phyloP scores from a whole-genome alignment of 1,140 invertebrate genomes.

The Drosophila triauraria region DNA sequence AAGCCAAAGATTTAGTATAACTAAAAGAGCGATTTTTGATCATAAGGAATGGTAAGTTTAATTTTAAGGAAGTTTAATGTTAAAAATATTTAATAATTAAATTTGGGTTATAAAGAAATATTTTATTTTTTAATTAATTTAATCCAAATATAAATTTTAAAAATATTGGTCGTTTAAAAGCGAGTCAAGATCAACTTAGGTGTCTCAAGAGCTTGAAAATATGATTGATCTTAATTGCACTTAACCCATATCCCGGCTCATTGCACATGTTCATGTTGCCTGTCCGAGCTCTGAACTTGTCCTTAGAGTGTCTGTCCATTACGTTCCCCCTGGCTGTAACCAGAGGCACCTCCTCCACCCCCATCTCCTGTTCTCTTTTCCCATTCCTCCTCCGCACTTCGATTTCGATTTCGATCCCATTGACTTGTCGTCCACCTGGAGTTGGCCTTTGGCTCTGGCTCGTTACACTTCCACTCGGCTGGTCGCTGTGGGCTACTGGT shows the following conservation, averaged over 20 bases:
- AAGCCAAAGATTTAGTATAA: not conserved
- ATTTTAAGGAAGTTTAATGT: too few relatives aligned
- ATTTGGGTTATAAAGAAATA: too few relatives aligned
- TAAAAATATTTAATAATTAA: too few relatives aligned
- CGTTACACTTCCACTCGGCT: slow-evolving; percentile 72
- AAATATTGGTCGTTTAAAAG: not conserved
- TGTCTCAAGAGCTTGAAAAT: not conserved
- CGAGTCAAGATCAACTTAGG: not conserved
- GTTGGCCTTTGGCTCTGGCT: slow-evolving; percentile 69
- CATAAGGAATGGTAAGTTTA: too few relatives aligned
- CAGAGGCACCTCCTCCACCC: not conserved
- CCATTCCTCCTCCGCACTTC: slow-evolving; percentile 26
- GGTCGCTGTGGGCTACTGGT: slow-evolving; percentile 70
- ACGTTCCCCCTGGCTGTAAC: not conserved
- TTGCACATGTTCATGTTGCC: slow-evolving; percentile 53
- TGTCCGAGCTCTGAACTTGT: slow-evolving; percentile 53
- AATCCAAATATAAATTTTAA: too few relatives aligned
- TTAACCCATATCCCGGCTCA: slow-evolving; percentile 48
- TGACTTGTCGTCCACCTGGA: slow-evolving; percentile 68
- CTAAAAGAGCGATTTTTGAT: too few relatives aligned
- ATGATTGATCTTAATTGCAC: slow-evolving; percentile 36
- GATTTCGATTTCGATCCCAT: slow-evolving; percentile 53
- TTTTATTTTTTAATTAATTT: not conserved
- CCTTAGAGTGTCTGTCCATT: slow-evolving; percentile 41
- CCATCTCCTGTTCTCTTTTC: not conserved